These are phyloP conservation scores for Rhopalosiphum nymphaeae DNA, from an alignment of 2,888 invertebrate genomes.

Conservation along the genomic window DNA sequence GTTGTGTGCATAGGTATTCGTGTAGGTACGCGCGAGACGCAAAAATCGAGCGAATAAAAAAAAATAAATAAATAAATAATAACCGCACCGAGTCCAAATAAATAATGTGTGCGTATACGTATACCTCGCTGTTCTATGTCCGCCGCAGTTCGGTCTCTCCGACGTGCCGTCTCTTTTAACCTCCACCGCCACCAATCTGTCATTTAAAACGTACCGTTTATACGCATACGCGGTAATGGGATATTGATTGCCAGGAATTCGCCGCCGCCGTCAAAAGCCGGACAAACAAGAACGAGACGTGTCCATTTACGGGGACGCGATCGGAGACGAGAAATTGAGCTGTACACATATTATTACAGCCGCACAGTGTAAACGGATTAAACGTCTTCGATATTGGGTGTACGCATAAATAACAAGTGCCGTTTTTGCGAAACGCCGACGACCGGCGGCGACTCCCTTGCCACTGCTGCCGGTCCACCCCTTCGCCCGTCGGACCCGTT, in stretches of 20 bases:
- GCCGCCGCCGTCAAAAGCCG: background rate
- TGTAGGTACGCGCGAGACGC: background rate
- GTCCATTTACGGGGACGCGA: constrained; percentile 52
- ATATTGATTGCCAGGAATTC: constrained; percentile 53
- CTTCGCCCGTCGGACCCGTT: background rate
- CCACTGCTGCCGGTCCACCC: background rate
- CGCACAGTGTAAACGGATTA: too few relatives aligned
- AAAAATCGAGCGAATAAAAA: background rate
- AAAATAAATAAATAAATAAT: background rate
- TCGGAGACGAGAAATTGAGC: constrained; percentile 54
- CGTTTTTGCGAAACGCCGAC: constrained; percentile 29
- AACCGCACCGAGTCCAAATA: background rate
- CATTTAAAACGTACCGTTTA: background rate
- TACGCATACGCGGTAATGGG: background rate
- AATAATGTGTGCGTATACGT: background rate
- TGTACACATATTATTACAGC: background rate
- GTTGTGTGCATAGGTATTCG: background rate
- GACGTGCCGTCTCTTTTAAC: constrained; percentile 29
- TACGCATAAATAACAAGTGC: constrained; percentile 47
- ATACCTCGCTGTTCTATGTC: background rate
- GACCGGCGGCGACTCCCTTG: background rate
- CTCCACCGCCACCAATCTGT: constrained; percentile 46
- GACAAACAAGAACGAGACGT: constrained; percentile 20
- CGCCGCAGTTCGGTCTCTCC: background rate
- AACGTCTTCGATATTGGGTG: background rate